Conservation (phyloP, 2,113 vertebrate species). For the Pica pica region DNA sequence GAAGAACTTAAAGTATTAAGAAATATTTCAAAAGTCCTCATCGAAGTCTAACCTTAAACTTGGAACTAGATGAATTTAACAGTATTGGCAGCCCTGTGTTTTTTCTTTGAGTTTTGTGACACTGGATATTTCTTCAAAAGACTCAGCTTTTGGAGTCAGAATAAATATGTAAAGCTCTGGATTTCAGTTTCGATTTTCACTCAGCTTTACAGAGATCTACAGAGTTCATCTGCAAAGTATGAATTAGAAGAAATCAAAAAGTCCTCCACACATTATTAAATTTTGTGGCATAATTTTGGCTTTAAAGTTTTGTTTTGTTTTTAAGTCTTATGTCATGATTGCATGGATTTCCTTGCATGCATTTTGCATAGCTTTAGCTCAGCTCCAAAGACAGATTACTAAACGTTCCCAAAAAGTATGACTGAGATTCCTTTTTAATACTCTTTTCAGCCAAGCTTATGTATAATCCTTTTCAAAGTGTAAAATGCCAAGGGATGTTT, state of each 20-base stretch:
- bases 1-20: not conserved
- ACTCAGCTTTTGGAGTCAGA: not conserved
- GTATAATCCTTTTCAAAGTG: constrained; percentile 57
- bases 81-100: not conserved
- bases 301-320: not conserved
- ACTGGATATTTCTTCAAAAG: not conserved
- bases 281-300: not conserved
- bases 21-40: not conserved
- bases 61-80: not conserved
- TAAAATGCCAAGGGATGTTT: constrained; percentile 60
- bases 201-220: not conserved
- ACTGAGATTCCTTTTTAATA: constrained; percentile 54
- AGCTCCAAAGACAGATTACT: constrained; percentile 23
- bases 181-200: not conserved
- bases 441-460: constrained; percentile 36
- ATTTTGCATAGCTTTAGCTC: constrained; percentile 10
- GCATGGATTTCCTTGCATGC: not conserved
- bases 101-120: not conserved
- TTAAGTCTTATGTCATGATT: not conserved
- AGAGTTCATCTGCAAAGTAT: not conserved
- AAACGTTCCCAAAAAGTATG: constrained; percentile 29
- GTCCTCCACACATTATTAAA: not conserved
- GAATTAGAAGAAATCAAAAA: not conserved
- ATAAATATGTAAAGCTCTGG: not conserved
- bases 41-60: not conserved